Evolutionary conservation across 2,113 vertebrate species (phyloP).

Genomic region (Glaucidium brasilianum): DNA sequence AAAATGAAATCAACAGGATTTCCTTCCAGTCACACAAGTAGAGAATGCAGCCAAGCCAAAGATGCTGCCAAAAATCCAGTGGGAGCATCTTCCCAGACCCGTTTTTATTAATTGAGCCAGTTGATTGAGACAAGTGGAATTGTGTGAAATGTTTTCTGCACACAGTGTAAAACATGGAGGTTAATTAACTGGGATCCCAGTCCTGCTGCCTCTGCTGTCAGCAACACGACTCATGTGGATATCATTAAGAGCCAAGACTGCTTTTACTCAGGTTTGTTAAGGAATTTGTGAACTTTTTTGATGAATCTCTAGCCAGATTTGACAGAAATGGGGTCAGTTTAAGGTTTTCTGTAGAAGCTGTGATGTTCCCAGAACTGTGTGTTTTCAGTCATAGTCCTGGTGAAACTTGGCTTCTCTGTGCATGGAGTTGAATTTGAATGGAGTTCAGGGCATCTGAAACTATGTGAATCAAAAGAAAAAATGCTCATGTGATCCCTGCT

Average conservation of each 20-base stretch:
- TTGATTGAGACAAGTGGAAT: neutral
- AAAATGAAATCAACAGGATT: slow-evolving; percentile 57
- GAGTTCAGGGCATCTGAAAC: slow-evolving; percentile 25
- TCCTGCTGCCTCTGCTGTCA: slow-evolving; percentile 35
- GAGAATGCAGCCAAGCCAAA: neutral
- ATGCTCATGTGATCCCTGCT: slow-evolving; percentile 14
- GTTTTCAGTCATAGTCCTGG: slow-evolving; percentile 18
- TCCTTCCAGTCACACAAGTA: neutral
- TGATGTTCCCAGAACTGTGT: slow-evolving; percentile 15
- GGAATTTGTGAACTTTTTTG: slow-evolving; percentile 25
- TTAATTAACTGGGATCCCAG: slow-evolving; percentile 54
- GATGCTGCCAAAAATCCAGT: neutral
- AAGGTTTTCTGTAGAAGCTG: slow-evolving; percentile 26
- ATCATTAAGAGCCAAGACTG: neutral
- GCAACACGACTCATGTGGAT: neutral
- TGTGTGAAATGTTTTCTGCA: slow-evolving; percentile 28
- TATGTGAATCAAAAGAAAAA: slow-evolving; percentile 37
- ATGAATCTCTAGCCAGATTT: slow-evolving; percentile 8
- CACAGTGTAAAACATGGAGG: neutral
- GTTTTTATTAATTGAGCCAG: neutral
- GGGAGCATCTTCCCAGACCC: neutral
- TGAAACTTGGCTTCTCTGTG: slow-evolving; percentile 29
- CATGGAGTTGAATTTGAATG: slow-evolving; percentile 5
- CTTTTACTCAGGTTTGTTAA: slow-evolving; percentile 3
- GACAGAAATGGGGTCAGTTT: slow-evolving; percentile 32